Conservation (phyloP, 2,888 invertebrate genomes). For the Candidula unifasciata region DNA sequence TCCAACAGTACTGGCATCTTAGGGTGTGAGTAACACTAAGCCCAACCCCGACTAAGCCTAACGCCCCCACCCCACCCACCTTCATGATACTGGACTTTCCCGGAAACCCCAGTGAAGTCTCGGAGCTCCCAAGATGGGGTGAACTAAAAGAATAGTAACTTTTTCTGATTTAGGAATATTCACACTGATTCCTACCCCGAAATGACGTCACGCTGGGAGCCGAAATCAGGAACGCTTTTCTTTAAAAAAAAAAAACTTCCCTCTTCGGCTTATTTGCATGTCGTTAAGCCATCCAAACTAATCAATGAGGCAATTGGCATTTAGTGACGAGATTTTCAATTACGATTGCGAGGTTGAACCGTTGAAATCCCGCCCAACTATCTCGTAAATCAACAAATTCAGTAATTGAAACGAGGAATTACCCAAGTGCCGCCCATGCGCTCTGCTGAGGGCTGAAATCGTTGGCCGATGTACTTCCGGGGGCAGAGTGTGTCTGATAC, state of each 20-base stretch:
- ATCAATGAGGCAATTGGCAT: constrained; percentile 54
- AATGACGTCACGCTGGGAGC: constrained; percentile 2
- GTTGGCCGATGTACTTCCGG: constrained; percentile 22
- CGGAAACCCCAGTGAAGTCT: too few species aligned
- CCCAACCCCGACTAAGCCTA: too few species aligned
- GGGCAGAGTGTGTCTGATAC: constrained; percentile 26
- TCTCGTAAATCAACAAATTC: constrained; percentile 54
- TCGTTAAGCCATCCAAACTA: constrained; percentile 48
- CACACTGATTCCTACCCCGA: background rate
- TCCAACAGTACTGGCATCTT: too few species aligned
- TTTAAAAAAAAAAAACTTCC: background rate
- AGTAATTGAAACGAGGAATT: constrained; percentile 54
- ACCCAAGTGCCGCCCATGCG: background rate
- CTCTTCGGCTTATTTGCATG: constrained; percentile 38
- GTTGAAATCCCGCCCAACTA: constrained; percentile 36
- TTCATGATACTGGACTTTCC: too few species aligned
- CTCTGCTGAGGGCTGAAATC: constrained; percentile 25
- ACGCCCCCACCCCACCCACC: too few species aligned
- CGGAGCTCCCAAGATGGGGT: too few species aligned
- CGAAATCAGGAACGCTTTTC: background rate
- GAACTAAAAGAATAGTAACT: too few species aligned
- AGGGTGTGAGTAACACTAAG: too few species aligned
- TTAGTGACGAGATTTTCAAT: constrained; percentile 55
- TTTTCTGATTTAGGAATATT: background rate
- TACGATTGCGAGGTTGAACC: constrained; percentile 46